Base-by-base conservation (phyloP, 2,797 vertebrate genomes). In the Pampus argenteus region DNA sequence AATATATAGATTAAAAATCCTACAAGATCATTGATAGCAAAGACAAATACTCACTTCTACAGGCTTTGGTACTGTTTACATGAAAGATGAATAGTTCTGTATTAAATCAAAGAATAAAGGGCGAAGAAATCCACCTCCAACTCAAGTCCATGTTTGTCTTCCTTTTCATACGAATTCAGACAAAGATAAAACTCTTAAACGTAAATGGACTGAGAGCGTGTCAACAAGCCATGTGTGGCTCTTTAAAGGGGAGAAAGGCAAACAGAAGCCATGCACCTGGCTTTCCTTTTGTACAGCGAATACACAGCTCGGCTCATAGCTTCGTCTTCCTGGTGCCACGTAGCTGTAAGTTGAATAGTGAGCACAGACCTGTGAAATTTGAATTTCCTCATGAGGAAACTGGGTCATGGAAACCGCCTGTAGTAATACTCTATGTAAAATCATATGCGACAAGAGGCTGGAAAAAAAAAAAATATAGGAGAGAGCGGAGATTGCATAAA, bases 221-320 rank as follows among this genome's bases (percentile, higher is more conserved):
- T 82, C 72, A 79, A 82, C 79, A 72, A 40, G 31, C 47, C 55
- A 13, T 18, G 34, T 2, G 40, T 3, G 51, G 23, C 54, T 61
- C 64, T 76, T 62, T 47, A 64, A 73, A 79, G 40, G 59, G 55
- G 8, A 42, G 54, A 25, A 69, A 62, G n/a, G 51, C 58, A 84
- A 89, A 81, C 71, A 79, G 70, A 31, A 55, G 52, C 38, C 48
- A 0, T 22, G 48, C 85, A 85, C 74, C 85, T 82, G 87, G 51
- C 20, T 57, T 66, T 71, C 31, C 68, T 7, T 6, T 61, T 62
- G 40, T 64, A 10, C 52, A 1, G 15, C 40, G 3, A 67, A 52
- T 66, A 42, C 2, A 9, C n/a, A 1, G 50, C 40, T 48, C 66
- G 2, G 5, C 25, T 48, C 17, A 34, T 3, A 10, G 48, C 47